These are phyloP conservation scores for Merluccius polli DNA, from an alignment of 2,797 vertebrate species.

Conservation along the genomic window DNA sequence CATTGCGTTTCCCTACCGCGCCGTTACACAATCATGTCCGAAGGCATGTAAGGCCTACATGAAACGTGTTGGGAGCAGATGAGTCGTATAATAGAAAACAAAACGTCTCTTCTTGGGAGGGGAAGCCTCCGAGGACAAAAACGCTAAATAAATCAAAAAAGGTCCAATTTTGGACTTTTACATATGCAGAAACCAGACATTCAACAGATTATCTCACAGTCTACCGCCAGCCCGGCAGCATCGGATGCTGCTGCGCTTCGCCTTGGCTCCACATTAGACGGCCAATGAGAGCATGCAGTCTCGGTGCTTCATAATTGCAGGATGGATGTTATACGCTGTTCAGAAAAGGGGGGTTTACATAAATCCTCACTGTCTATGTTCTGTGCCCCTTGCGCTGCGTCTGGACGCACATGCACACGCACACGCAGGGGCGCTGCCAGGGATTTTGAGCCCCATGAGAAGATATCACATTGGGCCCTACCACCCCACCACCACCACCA, in stretches of 20 bases:
- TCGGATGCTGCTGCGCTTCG: background rate
- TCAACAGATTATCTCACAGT: background rate
- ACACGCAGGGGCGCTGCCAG: too few species aligned
- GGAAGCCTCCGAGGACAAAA: background rate
- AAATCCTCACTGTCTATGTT: conserved; percentile 39
- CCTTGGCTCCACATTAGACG: background rate
- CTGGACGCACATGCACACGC: background rate
- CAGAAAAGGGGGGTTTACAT: conserved; percentile 21
- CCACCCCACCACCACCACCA: too few species aligned
- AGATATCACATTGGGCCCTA: too few species aligned
- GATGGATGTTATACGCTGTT: conserved; percentile 32
- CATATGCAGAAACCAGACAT: background rate
- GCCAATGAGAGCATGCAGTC: conserved; percentile 10
- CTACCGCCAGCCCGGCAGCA: background rate
- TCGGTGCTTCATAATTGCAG: conserved; percentile 34
- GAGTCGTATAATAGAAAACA: background rate
- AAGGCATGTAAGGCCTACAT: background rate
- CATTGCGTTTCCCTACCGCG: conserved; percentile 32
- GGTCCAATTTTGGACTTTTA: background rate
- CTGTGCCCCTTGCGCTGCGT: background rate
- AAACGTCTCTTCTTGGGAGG: background rate
- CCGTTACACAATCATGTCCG: background rate
- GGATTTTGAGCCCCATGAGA: too few species aligned
- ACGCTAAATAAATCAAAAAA: background rate
- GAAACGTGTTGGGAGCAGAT: background rate